Conservation (phyloP, 2,797 vertebrate species). For the Anguilla obscura region DNA sequence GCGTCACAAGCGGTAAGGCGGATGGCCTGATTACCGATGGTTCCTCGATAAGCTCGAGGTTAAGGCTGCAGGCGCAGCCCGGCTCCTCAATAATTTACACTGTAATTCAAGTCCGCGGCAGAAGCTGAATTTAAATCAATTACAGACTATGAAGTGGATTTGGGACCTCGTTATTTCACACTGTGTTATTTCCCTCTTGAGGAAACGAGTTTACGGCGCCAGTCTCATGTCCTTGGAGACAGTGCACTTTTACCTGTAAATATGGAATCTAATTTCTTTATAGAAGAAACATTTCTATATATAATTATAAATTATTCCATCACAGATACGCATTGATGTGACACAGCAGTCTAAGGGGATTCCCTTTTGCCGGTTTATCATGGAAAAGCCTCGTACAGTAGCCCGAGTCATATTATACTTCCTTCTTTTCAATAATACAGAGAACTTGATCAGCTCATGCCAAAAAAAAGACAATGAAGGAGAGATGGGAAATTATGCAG, state of each 20-base stretch:
- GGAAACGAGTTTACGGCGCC: not conserved
- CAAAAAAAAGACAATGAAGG: not conserved
- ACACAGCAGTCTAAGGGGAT: conserved; percentile 11
- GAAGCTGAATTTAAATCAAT: conserved; percentile 26
- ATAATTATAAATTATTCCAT: conserved; percentile 6
- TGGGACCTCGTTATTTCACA: conserved; percentile 24
- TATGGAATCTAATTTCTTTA: not conserved
- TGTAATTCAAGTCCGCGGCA: conserved; percentile 15
- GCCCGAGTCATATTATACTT: not conserved
- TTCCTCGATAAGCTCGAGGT: not conserved
- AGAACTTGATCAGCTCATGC: conserved; percentile 15
- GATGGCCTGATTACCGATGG: not conserved
- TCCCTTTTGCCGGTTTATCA: conserved; percentile 9
- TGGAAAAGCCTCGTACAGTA: not conserved
- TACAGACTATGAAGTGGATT: conserved; percentile 18
- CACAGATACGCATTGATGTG: conserved; percentile 1
- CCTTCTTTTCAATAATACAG: conserved; percentile 29
- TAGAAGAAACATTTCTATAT: not conserved
- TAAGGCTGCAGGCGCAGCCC: not conserved
- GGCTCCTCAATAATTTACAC: conserved; percentile 44
- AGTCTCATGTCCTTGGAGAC: not conserved
- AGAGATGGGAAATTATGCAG: not conserved
- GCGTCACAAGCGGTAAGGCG: not conserved
- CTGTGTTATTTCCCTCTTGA: not conserved
- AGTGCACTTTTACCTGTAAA: not conserved